Evolutionary conservation across 2,113 vertebrate species (phyloP).

Genomic region (Phycodurus eques): DNA sequence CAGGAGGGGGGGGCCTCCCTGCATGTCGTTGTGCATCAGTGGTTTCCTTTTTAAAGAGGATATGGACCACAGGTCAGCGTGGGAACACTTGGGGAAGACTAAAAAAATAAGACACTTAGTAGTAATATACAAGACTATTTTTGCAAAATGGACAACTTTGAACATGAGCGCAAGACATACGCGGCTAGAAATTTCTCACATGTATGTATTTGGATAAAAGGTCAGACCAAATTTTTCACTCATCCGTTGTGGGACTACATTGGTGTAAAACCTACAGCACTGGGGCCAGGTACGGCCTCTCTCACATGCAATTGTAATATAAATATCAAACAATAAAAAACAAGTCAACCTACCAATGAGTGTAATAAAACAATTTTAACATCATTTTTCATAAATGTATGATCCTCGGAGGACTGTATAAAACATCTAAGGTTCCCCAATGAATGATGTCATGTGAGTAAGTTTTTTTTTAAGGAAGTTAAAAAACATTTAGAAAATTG

Average conservation of each 20-base stretch:
- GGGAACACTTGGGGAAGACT: slow-evolving; percentile 23
- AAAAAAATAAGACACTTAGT: neutral
- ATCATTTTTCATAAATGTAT: too few relatives aligned
- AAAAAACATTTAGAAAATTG: neutral
- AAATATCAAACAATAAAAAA: too few relatives aligned
- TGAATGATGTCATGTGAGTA: neutral
- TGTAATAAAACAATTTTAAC: neutral
- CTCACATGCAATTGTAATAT: too few relatives aligned
- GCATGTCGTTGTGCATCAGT: slow-evolving; percentile 69
- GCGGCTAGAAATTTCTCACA: neutral
- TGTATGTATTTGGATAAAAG: neutral
- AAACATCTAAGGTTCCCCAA: neutral
- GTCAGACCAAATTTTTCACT: neutral
- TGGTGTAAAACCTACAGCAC: too few relatives aligned
- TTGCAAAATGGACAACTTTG: neutral
- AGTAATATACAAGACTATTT: neutral
- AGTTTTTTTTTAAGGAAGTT: neutral
- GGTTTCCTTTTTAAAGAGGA: slow-evolving; percentile 68
- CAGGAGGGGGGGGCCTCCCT: slow-evolving; percentile 47
- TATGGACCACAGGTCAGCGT: slow-evolving; percentile 52
- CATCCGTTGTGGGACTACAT: neutral
- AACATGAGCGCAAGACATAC: neutral
- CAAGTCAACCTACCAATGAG: too few relatives aligned
- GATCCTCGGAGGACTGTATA: neutral
- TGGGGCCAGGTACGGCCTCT: too few relatives aligned